These are phyloP conservation scores for Phycodurus eques DNA, from an alignment of 2,113 vertebrate species.

Conservation along the genomic window DNA sequence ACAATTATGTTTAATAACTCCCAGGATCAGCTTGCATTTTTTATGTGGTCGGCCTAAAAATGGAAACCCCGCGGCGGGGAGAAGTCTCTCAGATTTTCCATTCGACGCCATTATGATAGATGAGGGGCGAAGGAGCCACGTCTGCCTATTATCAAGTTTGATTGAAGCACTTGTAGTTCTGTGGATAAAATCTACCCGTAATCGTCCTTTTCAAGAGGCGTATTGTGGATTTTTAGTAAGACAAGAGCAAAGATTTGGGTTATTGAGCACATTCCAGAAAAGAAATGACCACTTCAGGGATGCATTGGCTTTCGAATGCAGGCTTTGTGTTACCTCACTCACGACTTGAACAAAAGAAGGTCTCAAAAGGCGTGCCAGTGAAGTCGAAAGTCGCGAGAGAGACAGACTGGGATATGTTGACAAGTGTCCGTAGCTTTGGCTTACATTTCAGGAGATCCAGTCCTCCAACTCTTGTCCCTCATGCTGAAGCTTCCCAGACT, in stretches of 20 bases:
- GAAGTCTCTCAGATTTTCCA: neutral
- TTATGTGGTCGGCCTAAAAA: slow-evolving; percentile 6
- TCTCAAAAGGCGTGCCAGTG: slow-evolving; percentile 11
- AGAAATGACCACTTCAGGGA: neutral
- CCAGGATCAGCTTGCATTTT: slow-evolving; percentile 1
- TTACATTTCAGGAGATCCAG: slow-evolving; percentile 90
- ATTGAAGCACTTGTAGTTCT: slow-evolving; percentile 11
- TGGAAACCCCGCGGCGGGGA: slow-evolving; percentile 8
- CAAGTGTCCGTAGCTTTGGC: slow-evolving; percentile 24
- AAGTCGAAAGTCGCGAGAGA: slow-evolving; percentile 15
- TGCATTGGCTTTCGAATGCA: neutral
- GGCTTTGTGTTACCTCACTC: slow-evolving; percentile 1
- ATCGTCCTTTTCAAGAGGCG: neutral
- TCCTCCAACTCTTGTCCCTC: slow-evolving; percentile 89
- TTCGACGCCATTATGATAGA: neutral
- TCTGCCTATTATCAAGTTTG: neutral
- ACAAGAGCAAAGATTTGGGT: neutral
- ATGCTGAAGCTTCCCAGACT: slow-evolving; percentile 84
- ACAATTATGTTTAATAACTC: slow-evolving; percentile 18
- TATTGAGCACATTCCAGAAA: slow-evolving; percentile 1
- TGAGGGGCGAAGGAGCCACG: neutral
- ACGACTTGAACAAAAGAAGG: neutral
- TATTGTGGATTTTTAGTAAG: slow-evolving; percentile 1
- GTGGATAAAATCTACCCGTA: neutral
- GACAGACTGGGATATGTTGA: neutral